Conservation (phyloP, 2,113 vertebrate species). For the Marmota monax region DNA sequence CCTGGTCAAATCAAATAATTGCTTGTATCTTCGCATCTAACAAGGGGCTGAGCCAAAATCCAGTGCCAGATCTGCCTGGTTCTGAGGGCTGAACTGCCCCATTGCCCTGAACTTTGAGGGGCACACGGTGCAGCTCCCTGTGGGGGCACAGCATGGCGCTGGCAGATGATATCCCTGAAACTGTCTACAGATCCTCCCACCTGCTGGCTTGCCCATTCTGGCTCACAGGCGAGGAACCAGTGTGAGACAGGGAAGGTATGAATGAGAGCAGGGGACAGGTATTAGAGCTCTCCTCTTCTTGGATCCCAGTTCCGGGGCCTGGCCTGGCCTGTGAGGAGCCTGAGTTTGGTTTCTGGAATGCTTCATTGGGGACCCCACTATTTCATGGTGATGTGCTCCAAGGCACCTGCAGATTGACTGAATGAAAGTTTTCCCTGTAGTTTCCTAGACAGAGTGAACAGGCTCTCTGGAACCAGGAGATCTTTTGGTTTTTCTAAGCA, state of each 20-base stretch:
- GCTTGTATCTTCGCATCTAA: background rate
- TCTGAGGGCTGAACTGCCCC: background rate
- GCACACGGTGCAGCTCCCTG: accelerated
- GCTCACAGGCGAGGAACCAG: background rate
- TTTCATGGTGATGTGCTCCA: background rate
- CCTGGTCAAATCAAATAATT: background rate
- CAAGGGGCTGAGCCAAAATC: background rate
- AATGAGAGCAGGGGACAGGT: background rate
- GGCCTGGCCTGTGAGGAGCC: background rate
- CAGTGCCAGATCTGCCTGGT: background rate
- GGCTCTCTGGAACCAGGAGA: background rate
- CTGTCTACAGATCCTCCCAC: accelerated
- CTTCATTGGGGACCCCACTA: background rate
- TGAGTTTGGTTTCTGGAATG: background rate
- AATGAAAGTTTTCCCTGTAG: background rate
- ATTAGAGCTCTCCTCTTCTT: background rate
- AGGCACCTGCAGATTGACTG: background rate
- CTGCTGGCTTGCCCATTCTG: background rate
- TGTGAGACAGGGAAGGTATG: background rate
- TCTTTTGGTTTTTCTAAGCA: slow-evolving; percentile 28
- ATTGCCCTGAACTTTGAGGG: background rate
- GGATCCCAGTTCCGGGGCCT: background rate
- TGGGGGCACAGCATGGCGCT: too few relatives aligned
- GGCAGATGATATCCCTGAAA: background rate
- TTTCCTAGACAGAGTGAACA: background rate